A percentile compares a stretch with the other conserved stretches of the same genome.
phyloP scores from a whole-genome alignment of 2,113 vertebrate genomes.

The Tetrao urogallus region DNA sequence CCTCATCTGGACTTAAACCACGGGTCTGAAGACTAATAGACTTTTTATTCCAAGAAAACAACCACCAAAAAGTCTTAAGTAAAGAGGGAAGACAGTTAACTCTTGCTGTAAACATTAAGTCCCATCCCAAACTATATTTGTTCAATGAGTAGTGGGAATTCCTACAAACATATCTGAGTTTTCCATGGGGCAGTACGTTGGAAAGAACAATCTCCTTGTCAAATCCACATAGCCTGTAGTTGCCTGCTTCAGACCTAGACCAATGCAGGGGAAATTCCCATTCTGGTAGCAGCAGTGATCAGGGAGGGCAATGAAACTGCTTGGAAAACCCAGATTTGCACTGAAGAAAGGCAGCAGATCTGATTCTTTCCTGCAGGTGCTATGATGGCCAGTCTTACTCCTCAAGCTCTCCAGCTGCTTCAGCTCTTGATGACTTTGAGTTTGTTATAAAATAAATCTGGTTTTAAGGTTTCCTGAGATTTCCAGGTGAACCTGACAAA shows the following conservation, averaged over 20 bases:
- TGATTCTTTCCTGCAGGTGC: background rate
- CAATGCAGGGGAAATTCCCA: background rate
- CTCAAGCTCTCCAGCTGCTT: background rate
- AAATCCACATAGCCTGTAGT: background rate
- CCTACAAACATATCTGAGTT: background rate
- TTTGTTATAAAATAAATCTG: background rate
- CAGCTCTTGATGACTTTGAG: background rate
- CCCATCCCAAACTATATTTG: background rate
- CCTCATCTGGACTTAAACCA: background rate
- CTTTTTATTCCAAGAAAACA: background rate
- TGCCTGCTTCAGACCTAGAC: background rate
- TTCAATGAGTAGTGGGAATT: background rate
- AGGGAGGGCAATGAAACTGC: background rate
- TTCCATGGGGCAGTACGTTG: background rate
- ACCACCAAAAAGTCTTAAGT: background rate
- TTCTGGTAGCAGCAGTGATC: background rate
- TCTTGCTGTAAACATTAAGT: background rate
- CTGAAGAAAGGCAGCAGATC: background rate
- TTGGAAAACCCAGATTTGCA: background rate
- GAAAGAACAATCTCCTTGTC: background rate
- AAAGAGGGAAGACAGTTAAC: background rate
- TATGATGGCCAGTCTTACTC: background rate
- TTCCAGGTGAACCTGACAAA: background rate
- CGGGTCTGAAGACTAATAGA: background rate
- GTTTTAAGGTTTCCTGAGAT: background rate